Evolutionary conservation across 2,113 vertebrate genomes (phyloP).

Genomic region (Hypomesus transpacificus): DNA sequence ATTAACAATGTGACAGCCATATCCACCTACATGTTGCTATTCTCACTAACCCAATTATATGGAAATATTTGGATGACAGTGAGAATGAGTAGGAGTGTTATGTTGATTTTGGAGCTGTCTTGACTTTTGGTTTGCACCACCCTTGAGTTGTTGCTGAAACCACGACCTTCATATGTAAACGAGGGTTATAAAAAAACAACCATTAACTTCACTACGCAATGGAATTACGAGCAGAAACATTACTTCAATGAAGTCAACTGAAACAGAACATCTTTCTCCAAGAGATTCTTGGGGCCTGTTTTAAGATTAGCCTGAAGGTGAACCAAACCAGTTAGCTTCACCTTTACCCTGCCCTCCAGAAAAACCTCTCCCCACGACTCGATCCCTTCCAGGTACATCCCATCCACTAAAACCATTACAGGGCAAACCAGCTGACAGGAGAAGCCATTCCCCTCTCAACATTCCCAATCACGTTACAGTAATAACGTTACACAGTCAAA

Average conservation of each 20-base stretch:
- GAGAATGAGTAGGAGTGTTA: not conserved
- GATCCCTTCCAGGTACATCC: not conserved
- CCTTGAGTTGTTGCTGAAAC: too few relatives aligned
- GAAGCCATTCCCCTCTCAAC: constrained; percentile 33
- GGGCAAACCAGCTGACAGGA: constrained; percentile 36
- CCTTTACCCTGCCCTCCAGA: not conserved
- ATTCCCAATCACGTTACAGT: constrained; percentile 52
- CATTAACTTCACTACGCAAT: not conserved
- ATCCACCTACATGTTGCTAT: constrained; percentile 10
- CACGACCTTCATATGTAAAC: too few relatives aligned
- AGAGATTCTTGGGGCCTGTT: too few relatives aligned
- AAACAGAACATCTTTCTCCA: not conserved
- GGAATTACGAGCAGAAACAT: not conserved
- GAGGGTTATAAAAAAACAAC: not conserved
- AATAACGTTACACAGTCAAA: constrained; percentile 59
- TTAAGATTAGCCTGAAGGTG: too few relatives aligned
- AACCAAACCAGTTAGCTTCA: too few relatives aligned
- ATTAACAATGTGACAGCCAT: constrained; percentile 7
- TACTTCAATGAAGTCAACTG: not conserved
- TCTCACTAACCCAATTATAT: too few relatives aligned
- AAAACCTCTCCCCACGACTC: not conserved
- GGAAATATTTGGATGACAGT: too few relatives aligned
- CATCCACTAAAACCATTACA: not conserved
- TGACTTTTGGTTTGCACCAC: too few relatives aligned
- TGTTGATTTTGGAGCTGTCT: not conserved